Evolutionary conservation across 1,140 invertebrate genomes (phyloP).

Genomic region (Tetraneura akinire): DNA sequence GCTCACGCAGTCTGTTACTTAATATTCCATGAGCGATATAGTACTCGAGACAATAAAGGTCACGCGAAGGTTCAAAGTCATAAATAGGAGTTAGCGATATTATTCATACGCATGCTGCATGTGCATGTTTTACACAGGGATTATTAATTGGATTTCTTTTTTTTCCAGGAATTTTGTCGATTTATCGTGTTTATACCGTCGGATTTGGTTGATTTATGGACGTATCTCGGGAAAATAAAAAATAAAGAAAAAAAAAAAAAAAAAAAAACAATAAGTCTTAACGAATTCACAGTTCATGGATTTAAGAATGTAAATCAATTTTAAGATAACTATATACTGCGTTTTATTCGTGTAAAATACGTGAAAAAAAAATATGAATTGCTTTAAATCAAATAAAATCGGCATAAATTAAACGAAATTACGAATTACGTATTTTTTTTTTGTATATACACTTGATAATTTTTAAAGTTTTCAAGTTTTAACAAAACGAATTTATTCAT

Average conservation of each 20-base stretch:
- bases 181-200: neutral
- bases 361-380: too few species aligned
- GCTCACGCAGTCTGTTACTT: neutral
- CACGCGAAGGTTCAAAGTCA: neutral
- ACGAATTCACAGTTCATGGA: neutral
- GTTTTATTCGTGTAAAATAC: neutral
- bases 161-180: neutral
- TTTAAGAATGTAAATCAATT: neutral
- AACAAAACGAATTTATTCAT: too few species aligned
- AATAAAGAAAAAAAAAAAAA: too few species aligned
- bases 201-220: constrained; percentile 23
- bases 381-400: too few species aligned
- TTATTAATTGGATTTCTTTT: constrained; percentile 35
- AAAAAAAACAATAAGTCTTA: neutral
- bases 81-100: neutral
- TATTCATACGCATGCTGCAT: neutral
- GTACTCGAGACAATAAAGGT: neutral
- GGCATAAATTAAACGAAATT: too few species aligned
- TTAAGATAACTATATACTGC: neutral
- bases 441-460: too few species aligned
- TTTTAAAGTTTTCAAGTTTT: too few species aligned
- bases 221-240: neutral
- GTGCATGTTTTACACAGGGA: constrained; percentile 17
- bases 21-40: neutral
- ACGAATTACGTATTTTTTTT: too few species aligned